A percentile compares a stretch with the other conserved stretches of the same genome.
These are phyloP conservation scores for Phasia obesa DNA, from an alignment of 2,888 invertebrate genomes.

Conservation along the genomic window DNA sequence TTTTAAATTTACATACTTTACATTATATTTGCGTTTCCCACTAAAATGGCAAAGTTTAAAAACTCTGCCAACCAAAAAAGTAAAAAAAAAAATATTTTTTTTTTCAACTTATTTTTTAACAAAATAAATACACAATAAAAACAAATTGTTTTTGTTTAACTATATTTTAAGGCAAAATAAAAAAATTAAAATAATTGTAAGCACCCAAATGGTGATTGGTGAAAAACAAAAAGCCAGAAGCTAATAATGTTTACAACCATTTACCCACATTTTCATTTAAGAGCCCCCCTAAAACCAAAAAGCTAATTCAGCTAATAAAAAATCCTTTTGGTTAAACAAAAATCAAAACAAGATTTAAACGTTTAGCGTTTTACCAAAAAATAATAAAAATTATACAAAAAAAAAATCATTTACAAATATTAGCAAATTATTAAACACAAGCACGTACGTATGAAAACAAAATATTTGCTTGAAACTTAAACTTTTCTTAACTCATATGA, in stretches of 20 bases:
- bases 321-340: slow-evolving; percentile 26
- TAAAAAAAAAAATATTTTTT: too few species aligned
- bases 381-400: slow-evolving; percentile 34
- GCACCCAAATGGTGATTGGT: slow-evolving; percentile 32
- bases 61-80: too few species aligned
- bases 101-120: too few species aligned
- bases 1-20: too few species aligned
- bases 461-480: not conserved
- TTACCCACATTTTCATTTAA: slow-evolving; percentile 57
- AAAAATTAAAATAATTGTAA: slow-evolving; percentile 29
- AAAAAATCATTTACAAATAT: slow-evolving; percentile 26
- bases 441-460: slow-evolving; percentile 52
- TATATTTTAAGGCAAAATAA: not conserved
- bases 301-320: not conserved
- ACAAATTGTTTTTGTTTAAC: too few species aligned
- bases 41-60: too few species aligned
- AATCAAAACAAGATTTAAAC: slow-evolving; percentile 50
- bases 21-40: too few species aligned
- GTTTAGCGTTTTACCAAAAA: slow-evolving; percentile 54
- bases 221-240: slow-evolving; percentile 56
- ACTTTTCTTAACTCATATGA: slow-evolving; percentile 3
- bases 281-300: slow-evolving; percentile 19
- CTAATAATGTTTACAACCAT: slow-evolving; percentile 62
- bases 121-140: too few species aligned
- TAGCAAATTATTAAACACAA: slow-evolving; percentile 62